Percentiles rank a stretch among this genome's conserved stretches.
These are phyloP conservation scores for Anguilla megastoma DNA, from an alignment of 2,797 vertebrate genomes.

Conservation along the genomic window DNA sequence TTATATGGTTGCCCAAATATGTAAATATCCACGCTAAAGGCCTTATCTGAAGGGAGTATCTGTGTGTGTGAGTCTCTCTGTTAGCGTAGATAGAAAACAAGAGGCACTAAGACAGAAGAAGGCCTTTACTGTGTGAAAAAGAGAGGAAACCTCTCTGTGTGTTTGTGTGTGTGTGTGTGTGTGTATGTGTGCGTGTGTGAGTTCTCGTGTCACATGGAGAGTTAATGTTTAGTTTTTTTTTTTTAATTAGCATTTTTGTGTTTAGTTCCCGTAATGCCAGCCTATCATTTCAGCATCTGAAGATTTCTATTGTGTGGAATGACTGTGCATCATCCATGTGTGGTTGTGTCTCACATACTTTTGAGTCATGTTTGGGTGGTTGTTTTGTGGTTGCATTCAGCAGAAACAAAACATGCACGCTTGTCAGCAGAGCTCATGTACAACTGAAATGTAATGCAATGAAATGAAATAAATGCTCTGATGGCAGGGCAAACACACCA, in stretches of 20 bases:
- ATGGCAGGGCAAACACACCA: too few relatives aligned
- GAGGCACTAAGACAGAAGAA: not conserved
- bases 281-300: not conserved
- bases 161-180: not conserved
- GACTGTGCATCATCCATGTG: not conserved
- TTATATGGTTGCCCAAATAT: constrained; percentile 45
- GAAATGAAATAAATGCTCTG: too few relatives aligned
- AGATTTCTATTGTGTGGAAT: not conserved
- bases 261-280: not conserved
- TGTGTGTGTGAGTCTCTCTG: constrained; percentile 44
- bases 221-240: not conserved
- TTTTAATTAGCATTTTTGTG: not conserved
- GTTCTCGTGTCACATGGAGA: not conserved
- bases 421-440: too few relatives aligned
- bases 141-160: constrained; percentile 42
- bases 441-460: too few relatives aligned
- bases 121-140: not conserved
- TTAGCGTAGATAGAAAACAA: not conserved
- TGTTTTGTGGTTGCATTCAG: not conserved
- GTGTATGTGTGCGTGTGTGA: not conserved
- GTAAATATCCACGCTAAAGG: constrained; percentile 41
- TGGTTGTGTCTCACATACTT: not conserved
- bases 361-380: not conserved
- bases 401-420: not conserved
- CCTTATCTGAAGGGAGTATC: constrained; percentile 49